Base-by-base conservation (phyloP, 2,113 vertebrate species). In the Crotophaga sulcirostris region DNA sequence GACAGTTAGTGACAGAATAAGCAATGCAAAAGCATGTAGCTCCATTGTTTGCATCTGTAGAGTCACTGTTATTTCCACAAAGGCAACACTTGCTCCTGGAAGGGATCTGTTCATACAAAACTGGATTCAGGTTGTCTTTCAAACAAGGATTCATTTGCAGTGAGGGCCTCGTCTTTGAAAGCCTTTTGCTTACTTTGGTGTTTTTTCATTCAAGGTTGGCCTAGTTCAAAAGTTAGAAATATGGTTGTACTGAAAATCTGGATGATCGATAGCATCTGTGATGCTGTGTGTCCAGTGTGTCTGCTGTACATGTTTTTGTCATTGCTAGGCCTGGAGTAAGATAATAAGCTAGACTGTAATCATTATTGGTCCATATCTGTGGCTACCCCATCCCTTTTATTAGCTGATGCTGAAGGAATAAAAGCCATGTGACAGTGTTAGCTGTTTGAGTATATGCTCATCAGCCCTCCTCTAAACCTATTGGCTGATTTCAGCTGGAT, bases 1-100 rank as follows among this genome's bases (percentile, higher is more conserved):
- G 93, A 93, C 96, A 97, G 93, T 92, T 95, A 93, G 93, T 94
- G 94, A 95, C 93, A 94, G 93, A 93, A 90, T 60, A 92, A 93
- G 94, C 94, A 89, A 82, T 73, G 94, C 77, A 87, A 91, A 92
- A 93, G 24, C 92, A 31, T 82, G 96, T 95, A 72, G 83, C 58
- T 94, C 73, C 86, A 94, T 92, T 96, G 88, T 93, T 94, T 96
- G 94, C 69, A 73, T 93, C 77, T 84, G 80, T 84, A 92, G 62
- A 92, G 83, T 87, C 90, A 75, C 94, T 87, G 83, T 92, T 89
- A 66, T 51, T 93, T 87, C 77, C 51, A 86, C 82, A 93, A 89
- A 94, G 79, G 79, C 90, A 94, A 59, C 72, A 52, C 59, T 90
- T 92, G 59, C 87, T 69, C 47, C 87, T 96, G 90, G 87, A 91